Evolutionary conservation across 2,113 vertebrate genomes (phyloP).

Genomic region (Tachycineta bicolor): DNA sequence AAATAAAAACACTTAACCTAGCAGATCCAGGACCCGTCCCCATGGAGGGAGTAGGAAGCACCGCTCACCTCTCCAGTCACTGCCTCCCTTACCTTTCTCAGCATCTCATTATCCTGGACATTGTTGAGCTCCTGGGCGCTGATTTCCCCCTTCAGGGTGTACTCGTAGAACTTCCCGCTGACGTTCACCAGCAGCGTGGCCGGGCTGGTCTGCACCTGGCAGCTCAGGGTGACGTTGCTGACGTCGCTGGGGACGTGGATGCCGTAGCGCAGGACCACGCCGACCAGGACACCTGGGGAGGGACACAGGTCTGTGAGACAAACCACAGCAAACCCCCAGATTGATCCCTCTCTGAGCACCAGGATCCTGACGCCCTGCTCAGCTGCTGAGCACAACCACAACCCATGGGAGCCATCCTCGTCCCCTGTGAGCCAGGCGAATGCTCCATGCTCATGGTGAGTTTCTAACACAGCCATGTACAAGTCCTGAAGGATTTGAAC

Average conservation of each 20-base stretch:
- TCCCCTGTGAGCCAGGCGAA: background rate
- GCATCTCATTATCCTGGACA: constrained; percentile 94
- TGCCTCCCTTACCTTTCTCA: constrained; percentile 86
- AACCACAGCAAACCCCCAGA: rapidly evolving
- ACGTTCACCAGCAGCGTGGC: constrained; percentile 92
- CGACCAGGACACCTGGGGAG: constrained; percentile 76
- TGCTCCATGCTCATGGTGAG: rapidly evolving
- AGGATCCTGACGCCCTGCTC: background rate
- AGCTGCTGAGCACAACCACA: background rate
- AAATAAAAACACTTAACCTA: background rate
- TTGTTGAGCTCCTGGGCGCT: constrained; percentile 83
- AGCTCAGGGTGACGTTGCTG: constrained; percentile 82
- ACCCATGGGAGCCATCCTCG: rapidly evolving
- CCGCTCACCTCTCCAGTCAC: rapidly evolving
- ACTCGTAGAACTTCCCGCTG: constrained; percentile 95
- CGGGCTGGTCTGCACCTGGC: constrained; percentile 88
- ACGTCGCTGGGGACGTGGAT: constrained; percentile 90
- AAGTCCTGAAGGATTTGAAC: background rate
- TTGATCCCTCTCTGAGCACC: background rate
- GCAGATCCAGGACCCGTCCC: rapidly evolving
- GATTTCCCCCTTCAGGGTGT: constrained; percentile 93
- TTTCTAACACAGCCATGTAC: background rate
- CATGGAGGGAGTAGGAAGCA: background rate
- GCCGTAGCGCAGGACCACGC: constrained; percentile 78
- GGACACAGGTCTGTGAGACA: background rate